These are phyloP conservation scores for Miichthys miiuy DNA, from an alignment of 2,797 vertebrate species.

Conservation along the genomic window DNA sequence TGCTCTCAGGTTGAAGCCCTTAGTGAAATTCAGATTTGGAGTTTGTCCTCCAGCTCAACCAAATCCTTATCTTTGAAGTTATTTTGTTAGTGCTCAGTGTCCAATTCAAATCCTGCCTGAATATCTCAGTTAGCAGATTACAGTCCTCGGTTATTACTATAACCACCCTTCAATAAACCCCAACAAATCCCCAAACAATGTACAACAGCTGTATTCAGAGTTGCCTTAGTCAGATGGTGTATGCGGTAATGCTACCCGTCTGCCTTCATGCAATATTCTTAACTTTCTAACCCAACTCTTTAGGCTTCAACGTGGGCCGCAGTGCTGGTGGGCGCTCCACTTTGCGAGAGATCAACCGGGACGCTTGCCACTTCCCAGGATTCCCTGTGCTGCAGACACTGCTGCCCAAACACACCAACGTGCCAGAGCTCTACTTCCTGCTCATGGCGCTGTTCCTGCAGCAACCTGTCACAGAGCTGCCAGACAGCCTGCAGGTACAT, in stretches of 20 bases:
- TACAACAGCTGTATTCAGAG: slow-evolving; percentile 8
- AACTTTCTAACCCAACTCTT: not conserved
- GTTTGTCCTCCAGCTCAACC: slow-evolving; percentile 10
- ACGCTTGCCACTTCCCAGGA: slow-evolving; percentile 97
- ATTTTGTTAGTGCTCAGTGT: slow-evolving; percentile 15
- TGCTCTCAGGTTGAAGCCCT: slow-evolving; percentile 21
- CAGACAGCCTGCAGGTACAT: slow-evolving; percentile 99
- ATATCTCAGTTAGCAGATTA: slow-evolving; percentile 11
- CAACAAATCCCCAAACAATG: slow-evolving; percentile 20
- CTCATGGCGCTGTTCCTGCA: slow-evolving; percentile 99
- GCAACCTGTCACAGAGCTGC: slow-evolving; percentile 96
- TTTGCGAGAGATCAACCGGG: slow-evolving; percentile 95
- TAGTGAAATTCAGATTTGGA: slow-evolving; percentile 27
- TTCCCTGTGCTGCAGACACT: slow-evolving; percentile 95
- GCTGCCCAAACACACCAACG: slow-evolving; percentile 97
- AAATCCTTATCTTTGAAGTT: slow-evolving; percentile 6
- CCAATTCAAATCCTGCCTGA: slow-evolving; percentile 2
- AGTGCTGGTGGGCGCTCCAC: slow-evolving; percentile 94
- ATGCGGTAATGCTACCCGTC: not conserved
- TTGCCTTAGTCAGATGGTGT: not conserved
- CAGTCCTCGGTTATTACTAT: not conserved
- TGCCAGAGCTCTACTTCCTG: slow-evolving; percentile 97
- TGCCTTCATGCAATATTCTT: not conserved
- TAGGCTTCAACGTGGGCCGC: slow-evolving; percentile 98
- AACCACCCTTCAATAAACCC: not conserved